Evolutionary conservation across 2,113 vertebrate genomes (phyloP), one percentile per base, ranked within the genome.

Genomic region (Climacteris rufus): DNA sequence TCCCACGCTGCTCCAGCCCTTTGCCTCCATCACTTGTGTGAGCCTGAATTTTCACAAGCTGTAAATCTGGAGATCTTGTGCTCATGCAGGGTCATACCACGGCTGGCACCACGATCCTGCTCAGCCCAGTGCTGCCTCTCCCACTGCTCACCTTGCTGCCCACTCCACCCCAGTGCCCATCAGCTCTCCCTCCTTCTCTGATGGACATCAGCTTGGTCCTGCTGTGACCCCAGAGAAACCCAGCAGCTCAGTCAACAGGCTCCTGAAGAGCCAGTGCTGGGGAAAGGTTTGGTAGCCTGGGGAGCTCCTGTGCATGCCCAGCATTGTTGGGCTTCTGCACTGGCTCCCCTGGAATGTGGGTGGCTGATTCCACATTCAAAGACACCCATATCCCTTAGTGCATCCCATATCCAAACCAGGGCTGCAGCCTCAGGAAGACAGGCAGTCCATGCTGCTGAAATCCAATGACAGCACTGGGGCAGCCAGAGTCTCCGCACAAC

Each of bases 381-480:
- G 65, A 30, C n/a, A 59, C 19, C 30, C 7, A 17, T 42, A 31
- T 0, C 7, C 35, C 60, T 40, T 18, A 12, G 31, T 33, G 45
- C 33, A 49, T 53, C 50, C 75, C 4, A 5, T 4, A 42, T 3
- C 33, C 79, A 56, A 49, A 35, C 0, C 2, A 15, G 28, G 7
- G 31, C 65, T 83, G 52, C 12, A 40, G 24, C 71, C 50, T 42
- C 0, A 0, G 40, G 15, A 35, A 61, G 13, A 19, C 16, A 45
- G 35, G 50, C 19, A 47, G 71, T 20, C 31, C 2, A 0, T 11
- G 16, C 57, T 42, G 15, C 52, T 74, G 40, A 30, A 37, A 54
- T 23, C 47, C 30, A 39, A 0, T 3, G 1, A 15, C 20, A 15
- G 52, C 18, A 30, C 1, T n/a, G 40, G 31, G 15, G 15, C n/a